A percentile compares a stretch with the other conserved stretches of the same genome.
These are phyloP conservation scores for Diadegma fenestrale DNA, from an alignment of 2,888 invertebrate genomes.

Conservation along the genomic window DNA sequence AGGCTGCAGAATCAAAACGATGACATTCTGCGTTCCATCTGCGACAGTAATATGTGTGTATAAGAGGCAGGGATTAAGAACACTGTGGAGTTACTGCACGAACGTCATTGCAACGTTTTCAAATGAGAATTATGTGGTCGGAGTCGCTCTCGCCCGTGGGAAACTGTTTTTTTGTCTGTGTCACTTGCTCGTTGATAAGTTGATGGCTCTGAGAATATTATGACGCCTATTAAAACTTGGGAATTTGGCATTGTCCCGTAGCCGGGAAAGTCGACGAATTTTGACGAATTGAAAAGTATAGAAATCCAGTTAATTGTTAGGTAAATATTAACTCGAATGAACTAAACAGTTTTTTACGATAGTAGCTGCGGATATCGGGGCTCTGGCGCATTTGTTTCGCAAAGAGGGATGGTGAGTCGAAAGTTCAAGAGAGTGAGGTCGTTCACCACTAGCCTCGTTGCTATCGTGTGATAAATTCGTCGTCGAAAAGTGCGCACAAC, in stretches of 20 bases:
- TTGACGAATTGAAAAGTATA: not conserved
- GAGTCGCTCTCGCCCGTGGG: constrained; percentile 2
- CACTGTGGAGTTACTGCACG: constrained; percentile 47
- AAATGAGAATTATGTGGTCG: constrained; percentile 61
- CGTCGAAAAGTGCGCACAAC: constrained; percentile 69
- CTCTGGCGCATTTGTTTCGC: not conserved
- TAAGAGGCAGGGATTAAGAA: constrained; percentile 27
- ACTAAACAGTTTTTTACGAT: not conserved
- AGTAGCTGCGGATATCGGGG: not conserved
- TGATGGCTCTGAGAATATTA: not conserved
- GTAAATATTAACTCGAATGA: not conserved
- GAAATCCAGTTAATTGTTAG: not conserved
- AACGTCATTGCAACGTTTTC: constrained; percentile 60
- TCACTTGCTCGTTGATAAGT: not conserved
- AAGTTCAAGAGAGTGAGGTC: constrained; percentile 37
- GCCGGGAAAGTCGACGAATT: not conserved
- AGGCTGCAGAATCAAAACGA: constrained; percentile 69
- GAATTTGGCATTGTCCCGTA: not conserved
- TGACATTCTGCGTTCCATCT: constrained; percentile 62
- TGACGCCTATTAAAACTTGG: not conserved
- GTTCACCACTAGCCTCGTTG: constrained; percentile 28
- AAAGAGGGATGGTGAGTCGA: not conserved
- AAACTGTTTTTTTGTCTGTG: not conserved
- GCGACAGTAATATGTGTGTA: not conserved
- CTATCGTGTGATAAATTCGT: constrained; percentile 56